A percentile compares a stretch with the other conserved stretches of the same genome.
These are phyloP conservation scores for Amblyornis subalaris DNA, from an alignment of 2,113 vertebrate species.

Conservation along the genomic window DNA sequence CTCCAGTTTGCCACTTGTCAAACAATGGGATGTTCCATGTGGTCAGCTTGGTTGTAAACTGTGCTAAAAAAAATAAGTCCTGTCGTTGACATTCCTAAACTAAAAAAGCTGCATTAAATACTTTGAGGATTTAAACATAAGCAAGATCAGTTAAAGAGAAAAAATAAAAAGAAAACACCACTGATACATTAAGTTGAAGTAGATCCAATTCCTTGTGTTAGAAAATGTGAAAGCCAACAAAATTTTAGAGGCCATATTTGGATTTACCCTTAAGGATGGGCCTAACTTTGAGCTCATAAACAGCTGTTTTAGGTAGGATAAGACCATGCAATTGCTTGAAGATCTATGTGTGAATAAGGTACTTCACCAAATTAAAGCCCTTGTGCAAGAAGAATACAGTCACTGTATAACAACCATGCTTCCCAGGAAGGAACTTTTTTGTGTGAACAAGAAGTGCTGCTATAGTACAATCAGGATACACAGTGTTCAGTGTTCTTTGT, in stretches of 20 bases:
- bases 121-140: neutral
- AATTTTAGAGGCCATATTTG: neutral
- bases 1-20: neutral
- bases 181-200: neutral
- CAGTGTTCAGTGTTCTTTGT: constrained; percentile 34
- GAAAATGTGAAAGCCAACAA: neutral
- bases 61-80: neutral
- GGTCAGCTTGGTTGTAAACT: neutral
- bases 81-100: neutral
- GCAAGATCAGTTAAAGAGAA: neutral
- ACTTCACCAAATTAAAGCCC: neutral
- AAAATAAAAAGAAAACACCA: neutral
- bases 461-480: neutral
- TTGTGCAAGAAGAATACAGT: neutral
- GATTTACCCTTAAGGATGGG: neutral
- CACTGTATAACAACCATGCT: neutral
- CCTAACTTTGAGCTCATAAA: neutral
- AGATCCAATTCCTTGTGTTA: neutral
- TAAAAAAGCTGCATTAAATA: neutral
- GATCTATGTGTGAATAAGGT: neutral
- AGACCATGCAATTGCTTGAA: neutral
- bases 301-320: neutral
- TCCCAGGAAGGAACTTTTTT: constrained; percentile 20
- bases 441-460: constrained; percentile 7
- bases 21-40: neutral